Base-by-base conservation (phyloP, 2,888 invertebrate species). In the Falcaria lacertinaria region DNA sequence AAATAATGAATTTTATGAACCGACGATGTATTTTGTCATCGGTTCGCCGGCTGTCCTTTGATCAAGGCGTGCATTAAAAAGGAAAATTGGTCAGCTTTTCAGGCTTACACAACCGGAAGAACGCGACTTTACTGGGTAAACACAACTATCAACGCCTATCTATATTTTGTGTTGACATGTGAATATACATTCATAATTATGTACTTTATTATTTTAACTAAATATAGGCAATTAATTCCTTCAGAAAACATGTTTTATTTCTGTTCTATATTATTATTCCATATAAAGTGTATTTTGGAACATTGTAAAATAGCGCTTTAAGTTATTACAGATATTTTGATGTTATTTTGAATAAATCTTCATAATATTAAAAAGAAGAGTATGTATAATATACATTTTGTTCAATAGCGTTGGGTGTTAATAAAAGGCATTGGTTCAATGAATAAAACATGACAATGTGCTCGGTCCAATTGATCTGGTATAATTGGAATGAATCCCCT, bases 71-170 rank as follows among this genome's bases (percentile, higher is more conserved):
- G 72, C 71, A 70, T 74, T 74, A 75, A 80, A 77, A 81, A 71
- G 80, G 81, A 76, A 78, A 82, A 82, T 83, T 80, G 76, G 80
- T 72, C 68, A 71, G 73, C 68, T 75, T 80, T 80, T 74, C 59
- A 63, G 64, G 66, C 56, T 57, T 53, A 51, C 64, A 64, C 62
- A 66, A 64, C 59, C 73, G 68, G 64, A 58, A 63, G 67, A 60
- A 60, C 64, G 63, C 65, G 53, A 50, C 48, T 43, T 28, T 11
- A 28, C 11, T 11, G 28, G 28, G 28, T 2, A 28, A 11, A 28
- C 1, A 1, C 28, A 7, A 28, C 3, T 19, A 19, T 19, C 19
- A n/a, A n/a, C n/a, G n/a, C n/a, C 36, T 41, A 47, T 43, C 47
- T 40, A 15, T 22, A 41, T 11, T 34, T 35, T 6, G 34, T 16